These are phyloP conservation scores for Epizoanthus rinbou DNA, from an alignment of 92 coral and sea anemone species.

Conservation along the genomic window DNA sequence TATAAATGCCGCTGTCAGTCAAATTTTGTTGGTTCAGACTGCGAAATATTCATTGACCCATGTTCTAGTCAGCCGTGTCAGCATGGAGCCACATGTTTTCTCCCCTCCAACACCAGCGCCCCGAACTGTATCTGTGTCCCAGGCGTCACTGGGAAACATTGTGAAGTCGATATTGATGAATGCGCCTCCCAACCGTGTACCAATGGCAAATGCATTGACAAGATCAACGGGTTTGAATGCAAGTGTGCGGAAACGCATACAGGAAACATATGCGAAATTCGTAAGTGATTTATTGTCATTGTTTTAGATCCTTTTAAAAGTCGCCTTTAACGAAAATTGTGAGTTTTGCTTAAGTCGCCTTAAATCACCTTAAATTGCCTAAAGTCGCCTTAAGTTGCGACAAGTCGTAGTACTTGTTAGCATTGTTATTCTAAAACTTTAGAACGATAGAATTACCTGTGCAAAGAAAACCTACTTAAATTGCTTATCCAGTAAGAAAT, in stretches of 20 bases:
- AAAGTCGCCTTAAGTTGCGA: too few species aligned
- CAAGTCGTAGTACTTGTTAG: neutral
- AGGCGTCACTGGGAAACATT: constrained; percentile 47
- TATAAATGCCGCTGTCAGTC: constrained; percentile 51
- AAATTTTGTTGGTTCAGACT: constrained; percentile 53
- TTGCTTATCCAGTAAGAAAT: too few species aligned
- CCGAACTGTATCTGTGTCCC: constrained; percentile 43
- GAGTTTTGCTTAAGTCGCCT: too few species aligned
- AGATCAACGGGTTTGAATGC: constrained; percentile 55
- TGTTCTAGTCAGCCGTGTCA: constrained; percentile 52
- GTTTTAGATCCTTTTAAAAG: neutral
- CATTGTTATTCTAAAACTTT: neutral
- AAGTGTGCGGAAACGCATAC: constrained; percentile 60
- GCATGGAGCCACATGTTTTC: constrained; percentile 51
- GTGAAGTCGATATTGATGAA: constrained; percentile 65
- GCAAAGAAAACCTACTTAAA: too few species aligned
- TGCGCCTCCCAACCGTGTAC: constrained; percentile 67
- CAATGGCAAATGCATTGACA: constrained; percentile 60
- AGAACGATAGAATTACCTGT: too few species aligned
- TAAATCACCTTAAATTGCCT: too few species aligned
- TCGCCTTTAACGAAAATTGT: too few species aligned
- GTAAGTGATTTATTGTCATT: constrained; percentile 33
- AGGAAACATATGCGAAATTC: constrained; percentile 66
- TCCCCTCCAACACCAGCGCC: constrained; percentile 29
- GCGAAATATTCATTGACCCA: constrained; percentile 43